Base-by-base conservation (phyloP, 2,113 vertebrate species). In the Diadophis punctatus region DNA sequence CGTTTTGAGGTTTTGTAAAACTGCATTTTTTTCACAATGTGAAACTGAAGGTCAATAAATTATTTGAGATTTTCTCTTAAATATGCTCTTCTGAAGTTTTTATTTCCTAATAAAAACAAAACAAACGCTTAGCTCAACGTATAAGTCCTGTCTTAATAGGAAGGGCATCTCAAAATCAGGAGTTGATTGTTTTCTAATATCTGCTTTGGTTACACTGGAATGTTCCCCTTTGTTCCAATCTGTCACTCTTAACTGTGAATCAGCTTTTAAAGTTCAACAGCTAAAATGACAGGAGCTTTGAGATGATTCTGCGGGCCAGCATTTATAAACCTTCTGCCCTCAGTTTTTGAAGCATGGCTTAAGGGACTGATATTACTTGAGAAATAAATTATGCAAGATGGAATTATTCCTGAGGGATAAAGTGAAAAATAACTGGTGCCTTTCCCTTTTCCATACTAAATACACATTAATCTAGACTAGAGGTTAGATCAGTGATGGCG, bases 1-100 rank as follows among this genome's bases (percentile, higher is more conserved):
- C 93, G 90, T 97, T 98, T 98, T 98, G 96, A 97, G 97, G 97
- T 99, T 99, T 99, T 98, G 98, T 99, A 98, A 98, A 98, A 98
- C 97, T 98, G 97, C 97, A 97, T 96, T 95, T 96, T 97, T 98
- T 99, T 98, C 98, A 99, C 98, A 98, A 98, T 99, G 99, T 99
- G 98, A 99, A 99, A 99, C 98, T 98, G 98, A 98, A 99, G 98
- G 98, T 98, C 98, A 99, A 99, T 99, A 99, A 99, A 98, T 98
- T 98, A 98, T 98, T 98, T 98, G 98, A 98, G 98, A 98, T 97
- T 99, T 99, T 98, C 97, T 99, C 98, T 97, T 95, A 60, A 93
- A 89, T 56, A 91, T 87, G 56, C 5, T 87, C 95, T 94, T 94
- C 49, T 93, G 95, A 60, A 90, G 43, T 92, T 93, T 91, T 94